Conservation (phyloP, 2,888 invertebrate genomes). For the Alviniconcha strummeri region DNA sequence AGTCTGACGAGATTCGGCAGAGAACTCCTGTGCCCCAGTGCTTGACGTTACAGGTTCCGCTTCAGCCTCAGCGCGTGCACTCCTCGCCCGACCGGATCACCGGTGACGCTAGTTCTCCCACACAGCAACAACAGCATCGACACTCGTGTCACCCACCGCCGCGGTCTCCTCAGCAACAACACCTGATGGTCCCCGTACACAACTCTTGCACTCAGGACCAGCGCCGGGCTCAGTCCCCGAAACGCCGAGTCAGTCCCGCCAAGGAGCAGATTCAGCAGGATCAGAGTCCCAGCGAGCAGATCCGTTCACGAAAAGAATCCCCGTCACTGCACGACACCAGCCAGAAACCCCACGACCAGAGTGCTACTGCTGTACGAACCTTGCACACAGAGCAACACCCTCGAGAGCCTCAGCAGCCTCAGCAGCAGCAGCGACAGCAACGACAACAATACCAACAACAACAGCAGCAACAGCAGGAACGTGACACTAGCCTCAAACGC, state of each 20-base stretch:
- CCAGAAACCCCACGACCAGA: too few relatives aligned
- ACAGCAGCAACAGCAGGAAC: background rate
- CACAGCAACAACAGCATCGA: background rate
- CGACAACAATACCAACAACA: background rate
- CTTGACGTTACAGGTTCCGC: background rate
- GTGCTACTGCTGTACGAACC: background rate
- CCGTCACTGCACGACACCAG: background rate
- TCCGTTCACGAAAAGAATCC: background rate
- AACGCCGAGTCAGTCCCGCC: background rate
- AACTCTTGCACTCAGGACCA: background rate
- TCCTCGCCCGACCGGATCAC: constrained; percentile 12
- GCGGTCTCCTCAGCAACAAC: background rate
- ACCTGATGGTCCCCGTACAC: background rate
- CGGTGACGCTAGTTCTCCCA: background rate
- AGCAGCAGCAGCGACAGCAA: background rate
- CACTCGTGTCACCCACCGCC: background rate
- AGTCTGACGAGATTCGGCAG: constrained; percentile 29
- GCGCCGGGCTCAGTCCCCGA: background rate
- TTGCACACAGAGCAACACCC: constrained; percentile 10
- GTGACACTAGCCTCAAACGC: background rate
- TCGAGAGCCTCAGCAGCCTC: background rate
- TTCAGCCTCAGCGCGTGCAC: background rate
- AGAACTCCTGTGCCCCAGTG: constrained; percentile 1
- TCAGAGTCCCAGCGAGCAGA: background rate
- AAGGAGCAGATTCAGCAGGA: background rate